Evolutionary conservation across 2,888 invertebrate genomes (phyloP), one percentile per base, ranked within the genome.

Genomic region (Cylloceria caligata): DNA sequence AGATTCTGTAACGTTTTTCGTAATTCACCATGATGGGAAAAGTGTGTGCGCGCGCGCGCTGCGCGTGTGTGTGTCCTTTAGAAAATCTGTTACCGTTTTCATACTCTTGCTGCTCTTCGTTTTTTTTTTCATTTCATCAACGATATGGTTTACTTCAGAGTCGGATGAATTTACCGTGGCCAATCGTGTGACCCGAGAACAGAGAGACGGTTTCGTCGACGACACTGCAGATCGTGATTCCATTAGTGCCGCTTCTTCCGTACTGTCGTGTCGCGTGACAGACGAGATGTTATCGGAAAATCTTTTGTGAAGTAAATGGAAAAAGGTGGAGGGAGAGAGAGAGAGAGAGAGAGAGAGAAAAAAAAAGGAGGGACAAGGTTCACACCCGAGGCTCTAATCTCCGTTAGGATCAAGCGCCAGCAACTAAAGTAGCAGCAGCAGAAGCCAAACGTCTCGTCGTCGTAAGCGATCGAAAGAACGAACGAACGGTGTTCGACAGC

Each of bases 401-500:
- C 67, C 68, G 76, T 81, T 76, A 49, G 27, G 80, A 75, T 75
- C 76, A 52, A 62, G 60, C 64, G 39, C 42, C 42, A 75, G 39
- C 81, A 67, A 60, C 71, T 36, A 71, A 71, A 68, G 34, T 49
- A 49, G 24, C 68, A 39, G 68, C 47, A 42, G 67, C 67, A 36
- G 52, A 39, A 36, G 36, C 52, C 62, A 55, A 75, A 73, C 42
- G 69, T 27, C 57, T 72, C 60, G 60, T 68, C 49, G 68, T 76
- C 36, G 68, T 72, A 57, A 72, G 52, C 78, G 78, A 71, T 78
- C 64, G 71, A 45, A 24, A 71, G 39, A 71, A 19, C 62, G 64
- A 72, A 57, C 78, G 72, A 78, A 77, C 69, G 69, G 72, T 72
- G 67, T 76, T 81, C 81, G 81, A 76, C 81, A 81, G 76, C 81